Evolutionary conservation across 2,888 invertebrate species (phyloP), one percentile per base, ranked within the genome.

Genomic region (Drosophila paranaensis): DNA sequence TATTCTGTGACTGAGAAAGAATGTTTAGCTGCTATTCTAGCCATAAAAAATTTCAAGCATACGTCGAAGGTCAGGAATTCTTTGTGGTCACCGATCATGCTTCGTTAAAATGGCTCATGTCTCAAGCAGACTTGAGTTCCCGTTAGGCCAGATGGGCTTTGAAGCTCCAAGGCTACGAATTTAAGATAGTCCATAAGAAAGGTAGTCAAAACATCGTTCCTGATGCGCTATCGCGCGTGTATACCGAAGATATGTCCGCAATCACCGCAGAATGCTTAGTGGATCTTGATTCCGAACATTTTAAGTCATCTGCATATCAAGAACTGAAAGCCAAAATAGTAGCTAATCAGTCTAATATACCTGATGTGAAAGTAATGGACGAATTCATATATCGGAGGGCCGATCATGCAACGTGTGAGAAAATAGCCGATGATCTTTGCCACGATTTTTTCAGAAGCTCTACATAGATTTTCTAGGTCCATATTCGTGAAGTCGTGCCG

Each of bases 1-100:
- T 71, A 60, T 13, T 43, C 39, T 0, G 60, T 48, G 2, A 60
- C 51, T 0, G 69, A 69, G 11, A 67, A 60, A 33, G 70, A 70
- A 13, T 56, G 70, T 13, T 40, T 60, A 6, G 45, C 56, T 3
- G 51, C 51, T 0, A 39, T 69, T 3, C 16, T 67, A 16, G n/a
- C n/a, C 27, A 55, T 6, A 55, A 56, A 25, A 70, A 56, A 9
- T 69, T 51, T 35, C 10, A 60, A 39, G 27, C 60, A 0, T 69
- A 60, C 14, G 14, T 54, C 8, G 39, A 54, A 8, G 40, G 54
- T 2, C 27, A 54, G 6, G 39, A 39, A n/a, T 54, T 54, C 39
- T 39, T 10, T 25, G 20, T 20, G 2, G 20, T 20, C 20, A 20
- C 20, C 20, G 20, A 20, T 20, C 20, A 20, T 20, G 20, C 39